A percentile compares a stretch with the other conserved stretches of the same genome.
These are phyloP conservation scores for Atherinomorus stipes DNA, from an alignment of 2,113 vertebrate species.

Conservation along the genomic window DNA sequence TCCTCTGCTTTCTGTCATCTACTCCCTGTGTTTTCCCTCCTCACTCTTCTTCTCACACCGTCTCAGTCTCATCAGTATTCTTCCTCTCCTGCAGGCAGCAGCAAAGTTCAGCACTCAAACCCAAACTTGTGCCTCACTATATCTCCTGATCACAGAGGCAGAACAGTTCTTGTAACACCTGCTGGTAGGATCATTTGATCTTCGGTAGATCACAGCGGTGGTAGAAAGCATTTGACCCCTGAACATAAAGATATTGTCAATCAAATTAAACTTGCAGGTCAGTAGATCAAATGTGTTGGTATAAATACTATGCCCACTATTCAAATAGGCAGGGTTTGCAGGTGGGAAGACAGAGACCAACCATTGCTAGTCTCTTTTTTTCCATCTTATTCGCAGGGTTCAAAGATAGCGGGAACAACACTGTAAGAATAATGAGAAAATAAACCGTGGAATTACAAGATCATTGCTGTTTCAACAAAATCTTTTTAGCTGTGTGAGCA, in stretches of 20 bases:
- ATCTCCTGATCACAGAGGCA: conserved; percentile 33
- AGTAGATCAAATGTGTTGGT: not conserved
- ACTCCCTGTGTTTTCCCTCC: conserved; percentile 26
- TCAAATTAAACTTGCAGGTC: no score
- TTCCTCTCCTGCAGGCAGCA: conserved; percentile 41
- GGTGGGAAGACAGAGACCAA: not conserved
- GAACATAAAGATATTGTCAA: conserved; percentile 22
- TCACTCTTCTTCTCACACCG: conserved; percentile 39
- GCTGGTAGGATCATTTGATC: conserved; percentile 38
- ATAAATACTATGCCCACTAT: not conserved
- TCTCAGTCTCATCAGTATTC: conserved; percentile 62
- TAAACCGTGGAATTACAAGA: not conserved
- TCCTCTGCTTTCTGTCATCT: conserved; percentile 55
- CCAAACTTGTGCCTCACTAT: conserved; percentile 18
- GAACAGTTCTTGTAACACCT: conserved; percentile 29
- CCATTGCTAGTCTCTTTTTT: not conserved
- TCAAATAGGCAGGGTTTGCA: not conserved
- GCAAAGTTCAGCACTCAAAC: conserved; percentile 42
- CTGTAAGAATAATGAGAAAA: conserved; percentile 4
- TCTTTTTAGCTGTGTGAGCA: conserved; percentile 10
- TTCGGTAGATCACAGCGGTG: conserved; percentile 18
- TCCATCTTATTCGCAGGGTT: not conserved
- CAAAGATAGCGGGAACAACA: not conserved
- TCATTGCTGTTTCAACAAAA: conserved; percentile 10
- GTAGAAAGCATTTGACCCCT: conserved; percentile 12